phyloP scores from a whole-genome alignment of 2,797 vertebrate species.

The Setipinna tenuifilis region DNA sequence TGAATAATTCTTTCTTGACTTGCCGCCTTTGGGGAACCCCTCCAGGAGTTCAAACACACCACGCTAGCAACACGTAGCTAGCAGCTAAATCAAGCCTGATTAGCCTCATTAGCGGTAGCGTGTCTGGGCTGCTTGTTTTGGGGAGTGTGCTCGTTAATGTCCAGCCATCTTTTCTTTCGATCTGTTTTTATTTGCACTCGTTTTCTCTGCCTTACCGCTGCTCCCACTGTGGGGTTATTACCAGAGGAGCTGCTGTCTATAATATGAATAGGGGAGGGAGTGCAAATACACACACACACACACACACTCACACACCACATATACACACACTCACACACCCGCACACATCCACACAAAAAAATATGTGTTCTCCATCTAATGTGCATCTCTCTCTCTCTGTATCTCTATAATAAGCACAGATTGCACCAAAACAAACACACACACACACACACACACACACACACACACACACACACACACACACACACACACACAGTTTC shows the following conservation, averaged over 20 bases:
- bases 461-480: conserved; percentile 9
- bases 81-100: neutral
- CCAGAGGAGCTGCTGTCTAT: neutral
- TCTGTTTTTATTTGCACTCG: neutral
- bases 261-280: neutral
- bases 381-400: no score
- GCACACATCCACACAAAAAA: neutral
- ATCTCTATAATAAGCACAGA: no score
- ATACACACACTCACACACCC: neutral
- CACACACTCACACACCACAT: neutral
- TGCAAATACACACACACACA: neutral
- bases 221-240: neutral
- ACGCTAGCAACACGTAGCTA: neutral
- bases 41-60: neutral
- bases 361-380: no score
- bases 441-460: conserved; percentile 2
- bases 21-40: neutral
- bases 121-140: neutral
- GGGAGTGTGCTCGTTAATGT: neutral
- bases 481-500: neutral
- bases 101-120: neutral
- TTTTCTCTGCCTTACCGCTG: neutral
- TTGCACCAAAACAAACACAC: neutral
- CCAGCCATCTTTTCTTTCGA: neutral
- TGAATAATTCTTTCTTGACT: conserved; percentile 4